Base-by-base conservation (phyloP, 2,888 invertebrate genomes). In the Drosophila dives region DNA sequence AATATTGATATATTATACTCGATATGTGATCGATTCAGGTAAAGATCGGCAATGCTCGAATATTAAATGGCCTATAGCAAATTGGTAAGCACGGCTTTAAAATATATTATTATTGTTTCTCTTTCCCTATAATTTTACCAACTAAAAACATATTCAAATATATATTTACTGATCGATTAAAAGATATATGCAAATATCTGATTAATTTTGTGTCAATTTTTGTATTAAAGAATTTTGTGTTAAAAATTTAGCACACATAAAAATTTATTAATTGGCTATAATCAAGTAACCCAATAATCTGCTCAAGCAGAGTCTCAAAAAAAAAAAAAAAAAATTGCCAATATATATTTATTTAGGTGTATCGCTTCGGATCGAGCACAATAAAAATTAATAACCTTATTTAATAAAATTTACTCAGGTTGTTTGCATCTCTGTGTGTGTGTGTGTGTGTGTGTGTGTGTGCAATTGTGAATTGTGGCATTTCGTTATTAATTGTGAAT, bases 401-500 rank as follows among this genome's bases (percentile, higher is more conserved):
- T 48, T 32, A 26, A 34, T n/a, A 42, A 38, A 2, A 20, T 42
- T 48, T 33, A 20, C 53, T 32, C 63, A 62, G 29, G 26, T 63
- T 53, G 53, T 34, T n/a, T 55, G 23, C 55, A 3, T 38, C 8
- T 17, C 2, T 38, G 17, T 42, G 6, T 10, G 33, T 6, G 2
- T 17, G 3, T 12, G 5, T 23, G 8, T 42, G 10, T 33, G 32
- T 45, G 15, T 26, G 29, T 53, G 40, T 48, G 26, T 26, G 2
- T 20, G 32, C 29, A 29, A 55, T 60, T 55, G 66, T 32, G 45
- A 63, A 65, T 58, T 79, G 65, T 79, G 51, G 63, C 36, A 51
- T 54, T 65, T 61, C 26, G 33, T 58, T 42, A 77, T 79, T 75
- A 75, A 75, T 75, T 75, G 65, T 40, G 29, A 51, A 51, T 29